Evolutionary conservation across 1,140 invertebrate species (phyloP), one percentile per base, ranked within the genome.

Genomic region (Acromyrmex charruanus): DNA sequence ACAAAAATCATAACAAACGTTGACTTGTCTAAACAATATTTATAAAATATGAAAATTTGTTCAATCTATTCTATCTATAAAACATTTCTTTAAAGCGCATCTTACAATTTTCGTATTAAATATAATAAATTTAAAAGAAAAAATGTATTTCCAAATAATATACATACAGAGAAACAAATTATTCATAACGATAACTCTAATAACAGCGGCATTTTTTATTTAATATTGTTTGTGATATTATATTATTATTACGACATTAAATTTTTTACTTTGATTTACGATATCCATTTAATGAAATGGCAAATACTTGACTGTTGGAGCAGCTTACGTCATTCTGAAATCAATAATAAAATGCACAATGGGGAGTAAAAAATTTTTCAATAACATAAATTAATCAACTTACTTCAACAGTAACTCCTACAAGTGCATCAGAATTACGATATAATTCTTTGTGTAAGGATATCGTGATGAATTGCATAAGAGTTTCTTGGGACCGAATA

Each of bases 361-460:
- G 0, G 21, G 21, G 21, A 21, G 0, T 35, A 3, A n/a, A 81
- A 85, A 25, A 39, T 31, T 44, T 5, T 39, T 53, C 63, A 71
- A 66, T 51, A 74, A 72, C 3, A 53, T 12, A 58, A 44, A 28
- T 74, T 58, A 44, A 35, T 58, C 25, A 74, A 95, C 96, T 95
- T 95, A 99, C 98, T 96, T 98, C 97, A 9, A 98, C 98, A 94
- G 98, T 98, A 92, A 99, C 99, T 74, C 99, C 99, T 94, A 99
- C 97, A 5, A 99, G 96, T 16, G 98, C 97, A 96, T 99, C 98
- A 0, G 99, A 98, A 95, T 98, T 97, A 82, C 98, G 98, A 96
- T 98, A 99, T 95, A 99, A 99, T 95, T 99, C 98, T 95, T 99
- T 98, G 96, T 99, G 99, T 44, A 99, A 96, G n/a, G 99, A 99